Evolutionary conservation across 2,888 invertebrate genomes (phyloP).

Genomic region (Metalampra italica): DNA sequence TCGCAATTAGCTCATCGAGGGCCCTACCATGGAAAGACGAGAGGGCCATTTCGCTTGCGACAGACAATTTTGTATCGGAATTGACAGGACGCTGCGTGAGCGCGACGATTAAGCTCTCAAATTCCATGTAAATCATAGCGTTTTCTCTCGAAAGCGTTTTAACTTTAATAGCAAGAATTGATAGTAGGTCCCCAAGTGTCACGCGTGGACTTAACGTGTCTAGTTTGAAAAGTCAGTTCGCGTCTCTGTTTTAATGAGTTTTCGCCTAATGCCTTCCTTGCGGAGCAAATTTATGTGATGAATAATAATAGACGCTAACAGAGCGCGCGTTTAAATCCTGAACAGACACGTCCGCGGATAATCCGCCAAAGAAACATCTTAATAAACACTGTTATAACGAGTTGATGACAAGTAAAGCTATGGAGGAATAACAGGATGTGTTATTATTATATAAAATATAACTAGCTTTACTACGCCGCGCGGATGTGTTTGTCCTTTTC

Average conservation of each 20-base stretch:
- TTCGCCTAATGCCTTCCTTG: slow-evolving; percentile 73
- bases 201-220: slow-evolving; percentile 77
- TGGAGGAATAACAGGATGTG: slow-evolving; percentile 4
- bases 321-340: slow-evolving; percentile 66
- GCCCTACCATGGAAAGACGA: slow-evolving; percentile 6
- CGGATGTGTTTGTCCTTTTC: no score
- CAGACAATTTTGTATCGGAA: no score
- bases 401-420: slow-evolving; percentile 47
- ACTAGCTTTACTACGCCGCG: neutral
- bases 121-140: no score
- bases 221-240: slow-evolving; percentile 75
- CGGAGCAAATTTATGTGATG: slow-evolving; percentile 74
- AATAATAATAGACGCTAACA: slow-evolving; percentile 71
- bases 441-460: neutral
- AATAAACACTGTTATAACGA: slow-evolving; percentile 61
- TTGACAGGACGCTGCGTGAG: no score
- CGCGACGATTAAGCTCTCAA: no score
- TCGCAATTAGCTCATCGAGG: slow-evolving; percentile 52
- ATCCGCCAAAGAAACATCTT: slow-evolving; percentile 60
- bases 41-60: no score
- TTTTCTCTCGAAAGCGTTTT: neutral
- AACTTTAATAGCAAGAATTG: neutral
- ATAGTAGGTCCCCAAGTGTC: slow-evolving; percentile 33
- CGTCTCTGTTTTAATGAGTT: slow-evolving; percentile 77
- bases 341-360: slow-evolving; percentile 63